A percentile compares a stretch with the other conserved stretches of the same genome.
Conservation (phyloP, 2,888 invertebrate species). For the Patella caerulea region DNA sequence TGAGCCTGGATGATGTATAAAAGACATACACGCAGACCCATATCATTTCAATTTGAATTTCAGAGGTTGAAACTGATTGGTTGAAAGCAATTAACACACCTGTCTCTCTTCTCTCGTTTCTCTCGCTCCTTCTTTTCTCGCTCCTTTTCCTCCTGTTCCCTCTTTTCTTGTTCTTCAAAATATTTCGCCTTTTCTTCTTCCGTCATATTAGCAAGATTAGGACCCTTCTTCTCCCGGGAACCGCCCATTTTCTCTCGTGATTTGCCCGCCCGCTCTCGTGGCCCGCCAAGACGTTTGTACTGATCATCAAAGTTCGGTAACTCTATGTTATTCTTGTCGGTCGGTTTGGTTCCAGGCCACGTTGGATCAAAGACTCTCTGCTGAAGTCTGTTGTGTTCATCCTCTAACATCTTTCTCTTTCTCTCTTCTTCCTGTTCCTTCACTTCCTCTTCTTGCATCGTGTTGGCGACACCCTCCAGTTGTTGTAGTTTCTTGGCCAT, state of each 20-base stretch:
- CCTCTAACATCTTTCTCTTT: background rate
- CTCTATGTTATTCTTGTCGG: constrained; percentile 1
- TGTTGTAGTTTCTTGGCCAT: constrained; percentile 7
- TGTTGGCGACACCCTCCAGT: background rate
- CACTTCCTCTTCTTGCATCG: background rate
- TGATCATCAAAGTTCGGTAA: constrained; percentile 13
- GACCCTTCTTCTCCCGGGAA: constrained; percentile 44
- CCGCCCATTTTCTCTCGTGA: constrained; percentile 24
- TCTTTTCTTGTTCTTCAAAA: constrained; percentile 74
- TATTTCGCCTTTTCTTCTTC: constrained; percentile 63
- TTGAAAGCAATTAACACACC: too few relatives aligned
- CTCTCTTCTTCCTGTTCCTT: background rate
- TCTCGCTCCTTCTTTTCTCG: constrained; percentile 59
- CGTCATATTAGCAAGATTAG: constrained; percentile 60
- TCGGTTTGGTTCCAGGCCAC: background rate
- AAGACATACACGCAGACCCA: too few relatives aligned
- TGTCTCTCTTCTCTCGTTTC: constrained; percentile 53
- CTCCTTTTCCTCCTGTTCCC: constrained; percentile 81
- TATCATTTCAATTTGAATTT: too few relatives aligned
- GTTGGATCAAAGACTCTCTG: background rate
- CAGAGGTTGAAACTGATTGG: too few relatives aligned
- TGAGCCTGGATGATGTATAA: too few relatives aligned
- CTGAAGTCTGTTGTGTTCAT: background rate
- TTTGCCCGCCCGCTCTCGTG: constrained; percentile 47
- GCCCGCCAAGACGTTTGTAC: constrained; percentile 20